phyloP scores from a whole-genome alignment of 2,113 vertebrate species.

The Macquaria ambigua region DNA sequence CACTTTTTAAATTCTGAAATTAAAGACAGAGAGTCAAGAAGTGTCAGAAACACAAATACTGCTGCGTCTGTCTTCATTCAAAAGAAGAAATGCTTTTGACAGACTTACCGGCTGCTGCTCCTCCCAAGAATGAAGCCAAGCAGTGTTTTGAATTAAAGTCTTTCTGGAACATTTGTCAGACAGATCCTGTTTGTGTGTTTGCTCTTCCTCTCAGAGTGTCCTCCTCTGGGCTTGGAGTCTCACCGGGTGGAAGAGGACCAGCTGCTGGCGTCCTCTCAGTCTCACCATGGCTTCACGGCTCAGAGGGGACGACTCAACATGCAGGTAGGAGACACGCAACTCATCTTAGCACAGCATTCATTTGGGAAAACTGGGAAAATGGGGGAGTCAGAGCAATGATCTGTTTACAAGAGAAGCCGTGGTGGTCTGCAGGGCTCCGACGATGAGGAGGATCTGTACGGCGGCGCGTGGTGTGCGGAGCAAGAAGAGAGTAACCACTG shows the following conservation, averaged over 20 bases:
- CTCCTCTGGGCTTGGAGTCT: conserved; percentile 95
- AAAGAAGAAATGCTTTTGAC: not conserved
- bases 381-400: not conserved
- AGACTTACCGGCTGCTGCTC: not conserved
- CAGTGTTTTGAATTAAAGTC: conserved; percentile 3
- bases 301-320: conserved; percentile 95
- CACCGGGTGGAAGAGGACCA: conserved; percentile 93
- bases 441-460: conserved; percentile 90
- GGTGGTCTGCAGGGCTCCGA: conserved; percentile 83
- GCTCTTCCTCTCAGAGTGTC: conserved; percentile 87
- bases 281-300: conserved; percentile 87
- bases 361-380: accelerated
- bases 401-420: not conserved
- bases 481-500: conserved; percentile 90
- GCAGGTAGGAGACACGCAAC: conserved; percentile 82
- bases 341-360: not conserved
- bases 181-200: not conserved
- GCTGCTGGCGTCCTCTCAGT: conserved; percentile 92
- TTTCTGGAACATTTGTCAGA: not conserved
- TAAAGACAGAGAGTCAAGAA: too few relatives aligned
- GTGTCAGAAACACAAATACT: too few relatives aligned
- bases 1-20: too few relatives aligned
- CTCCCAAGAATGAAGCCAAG: not conserved
- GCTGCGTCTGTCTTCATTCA: not conserved
- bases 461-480: conserved; percentile 93